Percentiles rank a stretch among this genome's conserved stretches.
Conservation (phyloP, 2,888 invertebrate genomes). For the Sphaerophoria rueppellii region DNA sequence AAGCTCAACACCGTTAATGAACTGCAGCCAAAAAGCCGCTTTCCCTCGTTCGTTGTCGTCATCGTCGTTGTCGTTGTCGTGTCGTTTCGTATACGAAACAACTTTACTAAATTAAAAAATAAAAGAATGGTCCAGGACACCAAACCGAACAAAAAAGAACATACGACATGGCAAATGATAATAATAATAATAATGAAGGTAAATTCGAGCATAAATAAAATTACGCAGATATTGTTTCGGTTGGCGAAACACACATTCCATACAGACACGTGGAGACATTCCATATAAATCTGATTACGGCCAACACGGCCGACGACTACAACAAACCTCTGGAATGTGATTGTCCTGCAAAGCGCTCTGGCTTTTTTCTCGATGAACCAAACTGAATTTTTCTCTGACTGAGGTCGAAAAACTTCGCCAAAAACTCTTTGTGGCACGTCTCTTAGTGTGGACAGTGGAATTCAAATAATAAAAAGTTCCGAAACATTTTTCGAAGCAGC, state of each 20-base stretch:
- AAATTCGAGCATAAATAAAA: constrained; percentile 81
- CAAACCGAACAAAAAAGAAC: constrained; percentile 14
- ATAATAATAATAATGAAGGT: constrained; percentile 75
- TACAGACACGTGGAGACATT: constrained; percentile 46
- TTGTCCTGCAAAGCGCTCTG: background rate
- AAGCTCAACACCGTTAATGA: constrained; percentile 78
- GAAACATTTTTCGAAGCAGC: no score
- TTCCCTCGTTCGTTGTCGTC: constrained; percentile 69
- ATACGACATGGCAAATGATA: constrained; percentile 61
- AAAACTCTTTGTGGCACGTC: no score
- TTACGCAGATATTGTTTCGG: constrained; percentile 78
- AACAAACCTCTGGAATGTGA: constrained; percentile 29
- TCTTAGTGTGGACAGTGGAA: no score
- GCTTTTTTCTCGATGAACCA: no score
- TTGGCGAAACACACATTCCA: constrained; percentile 61
- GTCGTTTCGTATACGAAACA: constrained; percentile 2
- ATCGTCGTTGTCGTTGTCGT: no score
- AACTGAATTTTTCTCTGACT: no score
- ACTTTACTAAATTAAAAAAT: constrained; percentile 67
- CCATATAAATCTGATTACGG: constrained; percentile 26
- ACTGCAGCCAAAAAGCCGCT: constrained; percentile 74
- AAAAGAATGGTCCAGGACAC: constrained; percentile 31
- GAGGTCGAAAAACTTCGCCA: no score
- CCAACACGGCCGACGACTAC: constrained; percentile 12
- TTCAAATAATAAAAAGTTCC: no score